Percentiles rank a stretch among this genome's conserved stretches.
phyloP scores from a whole-genome alignment of 2,113 vertebrate genomes.

The Hoplias malabaricus region DNA sequence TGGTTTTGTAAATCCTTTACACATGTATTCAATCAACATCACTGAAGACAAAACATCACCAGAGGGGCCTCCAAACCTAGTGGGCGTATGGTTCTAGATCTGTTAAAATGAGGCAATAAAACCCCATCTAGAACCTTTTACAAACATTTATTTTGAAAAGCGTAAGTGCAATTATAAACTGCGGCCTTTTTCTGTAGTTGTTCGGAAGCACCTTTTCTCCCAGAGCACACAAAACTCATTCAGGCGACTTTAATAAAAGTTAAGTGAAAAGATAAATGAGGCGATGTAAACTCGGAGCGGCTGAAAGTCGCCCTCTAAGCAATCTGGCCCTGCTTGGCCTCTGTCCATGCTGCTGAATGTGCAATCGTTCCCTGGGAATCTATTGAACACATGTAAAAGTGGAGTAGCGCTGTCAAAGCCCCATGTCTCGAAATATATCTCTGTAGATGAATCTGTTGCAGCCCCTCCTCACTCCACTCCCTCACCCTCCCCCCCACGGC shows the following conservation, averaged over 20 bases:
- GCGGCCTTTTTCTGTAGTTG: neutral
- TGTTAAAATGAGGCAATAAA: no score
- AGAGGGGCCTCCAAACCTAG: no score
- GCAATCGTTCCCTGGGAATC: slow-evolving; percentile 30
- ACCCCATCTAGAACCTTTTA: neutral
- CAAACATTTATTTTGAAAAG: neutral
- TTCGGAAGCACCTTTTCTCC: neutral
- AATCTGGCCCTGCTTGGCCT: slow-evolving; percentile 21
- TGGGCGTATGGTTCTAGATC: no score
- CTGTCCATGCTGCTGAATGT: slow-evolving; percentile 37
- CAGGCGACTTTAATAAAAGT: slow-evolving; percentile 32
- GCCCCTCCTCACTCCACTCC: neutral
- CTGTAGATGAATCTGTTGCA: slow-evolving; percentile 27
- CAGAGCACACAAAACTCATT: neutral
- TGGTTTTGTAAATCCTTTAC: no score
- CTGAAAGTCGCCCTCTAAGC: slow-evolving; percentile 31
- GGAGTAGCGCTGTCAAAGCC: slow-evolving; percentile 41
- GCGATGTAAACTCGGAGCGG: neutral
- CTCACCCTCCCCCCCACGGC: neutral
- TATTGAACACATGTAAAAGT: slow-evolving; percentile 30
- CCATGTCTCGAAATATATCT: slow-evolving; percentile 43
- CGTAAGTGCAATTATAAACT: neutral
- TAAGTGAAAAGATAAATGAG: slow-evolving; percentile 34
- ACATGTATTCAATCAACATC: no score
- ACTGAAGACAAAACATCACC: no score